phyloP scores from a whole-genome alignment of 2,888 invertebrate genomes.

The Caenorhabditis macrosperma region DNA sequence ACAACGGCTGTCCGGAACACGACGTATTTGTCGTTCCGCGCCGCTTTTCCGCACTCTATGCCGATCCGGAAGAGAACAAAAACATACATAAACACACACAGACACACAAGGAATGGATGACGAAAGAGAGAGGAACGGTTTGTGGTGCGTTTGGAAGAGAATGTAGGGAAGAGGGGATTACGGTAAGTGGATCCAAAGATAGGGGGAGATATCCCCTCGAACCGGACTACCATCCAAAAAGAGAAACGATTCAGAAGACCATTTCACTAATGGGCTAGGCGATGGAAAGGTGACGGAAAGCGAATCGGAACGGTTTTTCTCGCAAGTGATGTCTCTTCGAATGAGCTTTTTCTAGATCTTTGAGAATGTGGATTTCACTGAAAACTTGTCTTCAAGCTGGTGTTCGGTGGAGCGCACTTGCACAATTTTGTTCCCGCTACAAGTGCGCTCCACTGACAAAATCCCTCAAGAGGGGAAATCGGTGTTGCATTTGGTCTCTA shows the following conservation, averaged over 20 bases:
- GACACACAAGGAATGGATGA: slow-evolving; percentile 17
- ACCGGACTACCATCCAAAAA: slow-evolving; percentile 26
- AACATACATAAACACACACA: slow-evolving; percentile 33
- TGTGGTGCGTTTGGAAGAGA: slow-evolving; percentile 26
- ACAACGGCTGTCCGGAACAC: slow-evolving; percentile 46
- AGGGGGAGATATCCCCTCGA: slow-evolving; percentile 18
- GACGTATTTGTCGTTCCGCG: slow-evolving; percentile 52
- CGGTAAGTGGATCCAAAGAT: slow-evolving; percentile 31
- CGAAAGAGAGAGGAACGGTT: slow-evolving; percentile 30
- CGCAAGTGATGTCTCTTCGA: too few relatives aligned
- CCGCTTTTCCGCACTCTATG: slow-evolving; percentile 11
- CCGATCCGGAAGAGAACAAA: slow-evolving; percentile 48
- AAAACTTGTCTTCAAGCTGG: too few relatives aligned
- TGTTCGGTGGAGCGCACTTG: too few relatives aligned
- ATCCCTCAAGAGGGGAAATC: too few relatives aligned
- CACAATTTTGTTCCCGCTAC: too few relatives aligned
- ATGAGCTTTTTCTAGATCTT: too few relatives aligned
- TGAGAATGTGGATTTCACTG: too few relatives aligned
- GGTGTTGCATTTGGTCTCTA: too few relatives aligned
- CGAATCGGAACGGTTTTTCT: too few relatives aligned
- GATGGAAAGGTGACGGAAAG: too few relatives aligned
- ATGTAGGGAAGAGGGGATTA: slow-evolving; percentile 25
- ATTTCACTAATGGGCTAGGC: slow-evolving; percentile 17
- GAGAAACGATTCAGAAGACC: not conserved
- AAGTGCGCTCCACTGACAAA: too few relatives aligned